These are phyloP conservation scores for Eristalis pertinax DNA, from an alignment of 2,888 invertebrate genomes.

Conservation along the genomic window DNA sequence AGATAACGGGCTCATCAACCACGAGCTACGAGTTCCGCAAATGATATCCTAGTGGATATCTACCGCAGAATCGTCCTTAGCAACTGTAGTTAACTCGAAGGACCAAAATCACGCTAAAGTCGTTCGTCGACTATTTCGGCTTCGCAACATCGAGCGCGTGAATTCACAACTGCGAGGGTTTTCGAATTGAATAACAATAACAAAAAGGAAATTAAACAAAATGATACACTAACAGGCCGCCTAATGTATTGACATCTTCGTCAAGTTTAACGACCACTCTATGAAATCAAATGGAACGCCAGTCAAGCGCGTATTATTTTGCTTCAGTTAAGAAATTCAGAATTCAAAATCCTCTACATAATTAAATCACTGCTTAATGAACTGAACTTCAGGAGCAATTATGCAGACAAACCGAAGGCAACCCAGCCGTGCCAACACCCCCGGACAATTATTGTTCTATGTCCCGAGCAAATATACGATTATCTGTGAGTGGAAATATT, in stretches of 20 bases:
- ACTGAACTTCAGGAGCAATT: neutral
- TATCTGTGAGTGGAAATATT: neutral
- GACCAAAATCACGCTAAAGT: no score
- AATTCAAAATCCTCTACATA: neutral
- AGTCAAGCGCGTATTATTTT: neutral
- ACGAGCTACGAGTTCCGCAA: no score
- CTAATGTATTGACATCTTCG: neutral
- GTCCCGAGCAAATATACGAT: neutral
- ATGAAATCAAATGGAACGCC: neutral
- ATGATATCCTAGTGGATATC: no score
- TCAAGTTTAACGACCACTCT: no score
- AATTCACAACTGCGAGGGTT: no score
- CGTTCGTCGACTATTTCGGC: no score
- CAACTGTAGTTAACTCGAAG: no score
- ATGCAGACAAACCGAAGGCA: neutral
- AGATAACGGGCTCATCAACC: no score
- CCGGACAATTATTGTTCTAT: neutral
- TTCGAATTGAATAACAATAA: no score
- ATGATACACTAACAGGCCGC: neutral
- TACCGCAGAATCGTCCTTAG: no score
- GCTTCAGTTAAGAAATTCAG: neutral
- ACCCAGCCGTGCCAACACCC: neutral
- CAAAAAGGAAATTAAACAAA: no score
- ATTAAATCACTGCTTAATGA: neutral
- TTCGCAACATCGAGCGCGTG: no score